Percentiles rank a stretch among this genome's conserved stretches.
phyloP scores from a whole-genome alignment of 2,888 invertebrate species.

The Belgica antarctica region DNA sequence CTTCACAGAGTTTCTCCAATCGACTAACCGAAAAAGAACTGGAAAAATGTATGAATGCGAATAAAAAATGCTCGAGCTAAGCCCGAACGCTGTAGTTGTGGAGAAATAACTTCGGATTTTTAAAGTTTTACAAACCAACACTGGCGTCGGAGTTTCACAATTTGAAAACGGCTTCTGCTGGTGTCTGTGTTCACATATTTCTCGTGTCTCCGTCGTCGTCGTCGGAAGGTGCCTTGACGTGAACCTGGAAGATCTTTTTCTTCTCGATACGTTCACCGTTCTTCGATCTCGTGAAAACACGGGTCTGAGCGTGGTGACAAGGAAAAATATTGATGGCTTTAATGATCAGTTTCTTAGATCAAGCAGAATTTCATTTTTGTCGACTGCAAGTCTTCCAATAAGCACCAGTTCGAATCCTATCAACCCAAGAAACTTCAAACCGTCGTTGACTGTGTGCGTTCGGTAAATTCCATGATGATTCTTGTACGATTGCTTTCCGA shows the following conservation, averaged over 20 bases:
- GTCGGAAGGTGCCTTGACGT: slow-evolving; percentile 4
- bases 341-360: no score
- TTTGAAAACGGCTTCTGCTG: slow-evolving; percentile 9
- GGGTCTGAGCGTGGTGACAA: background rate
- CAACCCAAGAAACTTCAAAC: background rate
- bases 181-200: slow-evolving; percentile 18
- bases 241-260: slow-evolving; percentile 14
- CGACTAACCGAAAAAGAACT: slow-evolving; percentile 39
- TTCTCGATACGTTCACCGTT: background rate
- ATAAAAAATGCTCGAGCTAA: slow-evolving; percentile 24
- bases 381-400: slow-evolving; percentile 1
- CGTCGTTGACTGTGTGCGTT: slow-evolving; percentile 15
- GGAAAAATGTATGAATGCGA: slow-evolving; percentile 42
- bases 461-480: slow-evolving; percentile 40
- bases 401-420: background rate
- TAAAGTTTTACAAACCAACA: background rate
- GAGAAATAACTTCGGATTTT: slow-evolving; percentile 38
- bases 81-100: background rate
- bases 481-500: slow-evolving; percentile 40
- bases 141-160: background rate
- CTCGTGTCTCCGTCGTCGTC: background rate
- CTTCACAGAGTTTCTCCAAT: slow-evolving; percentile 42
- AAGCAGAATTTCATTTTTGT: no score
- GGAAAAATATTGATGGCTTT: background rate
- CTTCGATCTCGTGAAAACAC: background rate